phyloP scores from a whole-genome alignment of 1,140 invertebrate genomes.

The Drosophila insularis region DNA sequence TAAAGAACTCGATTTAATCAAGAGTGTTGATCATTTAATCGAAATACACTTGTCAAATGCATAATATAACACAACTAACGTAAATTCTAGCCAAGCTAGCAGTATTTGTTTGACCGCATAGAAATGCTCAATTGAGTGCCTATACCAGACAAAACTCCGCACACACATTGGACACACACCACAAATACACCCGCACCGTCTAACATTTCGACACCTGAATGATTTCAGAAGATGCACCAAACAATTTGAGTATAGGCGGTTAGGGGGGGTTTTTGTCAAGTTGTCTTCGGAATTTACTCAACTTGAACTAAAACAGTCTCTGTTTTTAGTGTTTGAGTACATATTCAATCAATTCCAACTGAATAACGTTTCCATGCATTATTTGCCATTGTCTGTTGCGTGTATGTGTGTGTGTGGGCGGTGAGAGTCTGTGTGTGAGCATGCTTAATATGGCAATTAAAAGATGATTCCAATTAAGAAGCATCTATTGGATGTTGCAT shows the following conservation, averaged over 20 bases:
- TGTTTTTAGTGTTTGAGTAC: background rate
- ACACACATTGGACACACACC: background rate
- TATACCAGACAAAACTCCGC: background rate
- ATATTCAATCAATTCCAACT: conserved; percentile 11
- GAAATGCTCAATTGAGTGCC: conserved; percentile 12
- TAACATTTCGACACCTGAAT: conserved; percentile 9
- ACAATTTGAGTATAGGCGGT: background rate
- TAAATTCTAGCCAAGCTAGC: background rate
- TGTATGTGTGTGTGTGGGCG: background rate
- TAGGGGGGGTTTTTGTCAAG: background rate
- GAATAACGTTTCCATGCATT: conserved; percentile 2
- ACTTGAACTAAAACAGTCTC: background rate
- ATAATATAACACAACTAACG: background rate
- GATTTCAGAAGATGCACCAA: background rate
- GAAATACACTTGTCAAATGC: conserved; percentile 2
- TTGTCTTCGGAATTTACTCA: conserved; percentile 1
- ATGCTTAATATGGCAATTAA: conserved; percentile 27
- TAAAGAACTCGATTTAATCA: background rate
- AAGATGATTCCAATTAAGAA: conserved; percentile 23
- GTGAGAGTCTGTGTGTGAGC: background rate
- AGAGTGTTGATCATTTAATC: conserved; percentile 10
- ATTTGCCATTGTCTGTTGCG: conserved; percentile 7
- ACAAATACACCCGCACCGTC: background rate
- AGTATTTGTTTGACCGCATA: conserved; percentile 1
- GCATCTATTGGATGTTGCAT: conserved; percentile 46